phyloP scores from a whole-genome alignment of 2,888 invertebrate species.

The Cheilosia grossa region DNA sequence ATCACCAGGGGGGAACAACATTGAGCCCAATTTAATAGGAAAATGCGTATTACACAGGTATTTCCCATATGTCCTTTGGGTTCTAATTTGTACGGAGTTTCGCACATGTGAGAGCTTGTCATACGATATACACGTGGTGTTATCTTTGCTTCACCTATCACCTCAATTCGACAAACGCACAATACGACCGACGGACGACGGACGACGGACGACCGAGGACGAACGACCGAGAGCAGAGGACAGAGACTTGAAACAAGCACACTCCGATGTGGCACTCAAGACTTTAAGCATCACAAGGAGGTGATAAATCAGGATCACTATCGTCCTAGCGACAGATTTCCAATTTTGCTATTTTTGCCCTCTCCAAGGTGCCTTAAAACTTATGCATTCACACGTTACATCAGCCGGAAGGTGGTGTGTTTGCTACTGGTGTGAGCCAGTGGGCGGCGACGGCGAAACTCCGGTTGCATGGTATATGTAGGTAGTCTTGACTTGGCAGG shows the following conservation, averaged over 20 bases:
- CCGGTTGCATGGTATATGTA: constrained; percentile 48
- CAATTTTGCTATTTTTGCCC: constrained; percentile 70
- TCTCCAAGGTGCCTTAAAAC: constrained; percentile 43
- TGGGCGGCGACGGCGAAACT: neutral
- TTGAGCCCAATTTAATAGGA: constrained; percentile 54
- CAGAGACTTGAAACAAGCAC: constrained; percentile 14
- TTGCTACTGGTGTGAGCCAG: constrained; percentile 28
- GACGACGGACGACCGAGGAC: neutral
- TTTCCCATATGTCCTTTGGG: constrained; percentile 47
- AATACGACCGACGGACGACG: neutral
- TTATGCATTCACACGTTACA: constrained; percentile 72
- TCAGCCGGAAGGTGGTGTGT: constrained; percentile 35
- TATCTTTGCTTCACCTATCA: constrained; percentile 28
- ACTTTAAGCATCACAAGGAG: constrained; percentile 71
- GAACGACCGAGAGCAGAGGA: neutral
- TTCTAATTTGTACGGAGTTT: constrained; percentile 52
- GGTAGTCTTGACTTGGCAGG: constrained; percentile 61
- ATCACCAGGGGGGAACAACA: constrained; percentile 34
- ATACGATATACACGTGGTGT: neutral
- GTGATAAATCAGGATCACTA: constrained; percentile 74
- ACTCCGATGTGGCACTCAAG: constrained; percentile 57
- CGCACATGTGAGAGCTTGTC: constrained; percentile 34
- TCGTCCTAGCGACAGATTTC: constrained; percentile 72
- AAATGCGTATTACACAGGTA: constrained; percentile 57
- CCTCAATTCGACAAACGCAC: constrained; percentile 32